Evolutionary conservation across 2,797 vertebrate genomes (phyloP), one percentile per base, ranked within the genome.

Genomic region (Spatula clypeata): DNA sequence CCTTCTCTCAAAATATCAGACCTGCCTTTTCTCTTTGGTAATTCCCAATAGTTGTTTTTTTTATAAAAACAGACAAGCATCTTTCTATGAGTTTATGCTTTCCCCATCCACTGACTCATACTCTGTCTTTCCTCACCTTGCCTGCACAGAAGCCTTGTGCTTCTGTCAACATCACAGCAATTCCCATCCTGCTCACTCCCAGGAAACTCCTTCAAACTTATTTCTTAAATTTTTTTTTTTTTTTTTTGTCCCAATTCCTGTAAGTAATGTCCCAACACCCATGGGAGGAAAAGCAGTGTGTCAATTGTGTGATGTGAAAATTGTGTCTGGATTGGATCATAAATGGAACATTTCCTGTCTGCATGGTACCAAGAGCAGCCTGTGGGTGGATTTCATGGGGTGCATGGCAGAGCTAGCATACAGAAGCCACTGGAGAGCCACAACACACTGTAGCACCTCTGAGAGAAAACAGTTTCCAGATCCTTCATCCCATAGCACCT

Each of bases 151-250:
- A 62, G 19, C 38, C 24, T 84, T 2, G 0, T 4, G 2, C 9
- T 81, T 57, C 81, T 85, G 49, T 53, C 55, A 79, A 13, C 29
- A 40, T 40, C 49, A 40, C 32, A 91, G 20, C 36, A 93, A 70
- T 86, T 91, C 75, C 61, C 44, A 31, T 38, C 79, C 6, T 1
- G 4, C 24, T 27, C 20, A 79, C 38, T 88, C 40, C 32, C 29
- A 45, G 13, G 29, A 71, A 4, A 69, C 7, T 69, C 18, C 38
- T 87, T 85, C 60, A 38, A 69, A 40, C 24, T 29, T 51, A 24
- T 66, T 95, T 69, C 64, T 71, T 55, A 51, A 77, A 53, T 94
- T 79, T 94, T 13, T 45, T 23, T 44, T 44, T 82, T 94, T 76
- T 21, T 23, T 82, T 94, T 79, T 61, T 9, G 6, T n/a, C 91